These are phyloP conservation scores for Beroe forskalii DNA, from an alignment of 37 sponge, comb jelly and placozoan species.

Conservation along the genomic window DNA sequence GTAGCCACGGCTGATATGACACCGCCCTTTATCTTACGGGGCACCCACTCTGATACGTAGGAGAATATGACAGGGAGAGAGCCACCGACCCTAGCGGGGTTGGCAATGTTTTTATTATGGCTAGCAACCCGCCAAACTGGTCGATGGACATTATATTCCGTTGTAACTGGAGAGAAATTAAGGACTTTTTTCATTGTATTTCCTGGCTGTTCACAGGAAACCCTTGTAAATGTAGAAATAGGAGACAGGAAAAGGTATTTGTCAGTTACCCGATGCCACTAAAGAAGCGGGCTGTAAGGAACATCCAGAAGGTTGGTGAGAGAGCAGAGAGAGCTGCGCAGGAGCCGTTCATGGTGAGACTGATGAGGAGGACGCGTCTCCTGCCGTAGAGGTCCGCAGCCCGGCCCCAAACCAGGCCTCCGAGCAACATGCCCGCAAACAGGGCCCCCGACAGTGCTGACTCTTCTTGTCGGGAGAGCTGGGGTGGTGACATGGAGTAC, in stretches of 20 bases:
- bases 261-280: slow-evolving; percentile 93
- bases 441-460: slow-evolving; percentile 34
- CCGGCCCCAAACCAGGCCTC: slow-evolving; percentile 88
- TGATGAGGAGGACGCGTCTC: slow-evolving; percentile 75
- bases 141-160: too few species aligned
- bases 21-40: slow-evolving; percentile 66
- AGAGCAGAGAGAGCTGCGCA: slow-evolving; percentile 82
- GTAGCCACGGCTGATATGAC: slow-evolving; percentile 62
- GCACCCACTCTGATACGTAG: slow-evolving; percentile 70
- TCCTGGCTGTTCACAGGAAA: too few species aligned
- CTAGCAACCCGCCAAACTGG: too few species aligned
- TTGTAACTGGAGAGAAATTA: too few species aligned
- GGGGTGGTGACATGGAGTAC: too few species aligned
- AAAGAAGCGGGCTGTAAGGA: slow-evolving; percentile 79
- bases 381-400: slow-evolving; percentile 81
- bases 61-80: slow-evolving; percentile 69
- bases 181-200: too few species aligned
- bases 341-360: slow-evolving; percentile 78
- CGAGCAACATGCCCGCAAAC: slow-evolving; percentile 83
- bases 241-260: too few species aligned
- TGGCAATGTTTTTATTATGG: too few species aligned
- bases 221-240: too few species aligned
- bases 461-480: slow-evolving; percentile 30
- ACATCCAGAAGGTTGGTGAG: slow-evolving; percentile 70
- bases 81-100: slow-evolving; percentile 67